Conservation (phyloP, 2,113 vertebrate genomes). For the Osmerus eperlanus region DNA sequence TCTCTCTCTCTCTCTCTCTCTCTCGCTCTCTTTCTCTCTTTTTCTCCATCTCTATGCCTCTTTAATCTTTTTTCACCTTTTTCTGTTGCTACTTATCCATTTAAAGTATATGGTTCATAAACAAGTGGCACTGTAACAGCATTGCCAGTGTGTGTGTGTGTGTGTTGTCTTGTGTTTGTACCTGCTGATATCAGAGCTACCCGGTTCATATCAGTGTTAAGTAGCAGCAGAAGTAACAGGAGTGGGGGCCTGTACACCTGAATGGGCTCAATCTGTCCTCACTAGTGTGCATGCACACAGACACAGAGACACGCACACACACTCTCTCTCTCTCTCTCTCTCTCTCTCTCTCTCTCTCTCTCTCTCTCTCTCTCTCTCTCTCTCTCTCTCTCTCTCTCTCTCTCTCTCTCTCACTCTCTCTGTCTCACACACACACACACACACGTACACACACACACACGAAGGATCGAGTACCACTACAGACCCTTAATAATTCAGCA, state of each 20-base stretch:
- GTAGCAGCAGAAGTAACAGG: conserved; percentile 50
- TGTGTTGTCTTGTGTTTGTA: background rate
- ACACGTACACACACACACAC: conserved; percentile 15
- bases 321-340: conserved; percentile 1
- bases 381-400: no score
- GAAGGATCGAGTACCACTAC: conserved; percentile 57
- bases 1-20: background rate
- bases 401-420: conserved; percentile 3
- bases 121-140: no score
- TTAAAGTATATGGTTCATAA: no score
- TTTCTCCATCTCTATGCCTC: background rate
- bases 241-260: conserved; percentile 52
- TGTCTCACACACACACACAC: conserved; percentile 5
- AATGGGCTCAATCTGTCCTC: conserved; percentile 64
- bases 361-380: no score
- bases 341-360: no score
- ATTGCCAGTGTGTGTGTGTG: conserved; percentile 18
- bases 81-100: background rate
- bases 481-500: conserved; percentile 71
- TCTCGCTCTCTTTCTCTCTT: background rate
- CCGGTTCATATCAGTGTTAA: conserved; percentile 58
- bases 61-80: background rate
- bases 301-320: background rate
- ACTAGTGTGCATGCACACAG: conserved; percentile 35
- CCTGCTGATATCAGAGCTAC: conserved; percentile 48